Base-by-base conservation (phyloP, 2,797 vertebrate species). In the Leptatherina wallacei region DNA sequence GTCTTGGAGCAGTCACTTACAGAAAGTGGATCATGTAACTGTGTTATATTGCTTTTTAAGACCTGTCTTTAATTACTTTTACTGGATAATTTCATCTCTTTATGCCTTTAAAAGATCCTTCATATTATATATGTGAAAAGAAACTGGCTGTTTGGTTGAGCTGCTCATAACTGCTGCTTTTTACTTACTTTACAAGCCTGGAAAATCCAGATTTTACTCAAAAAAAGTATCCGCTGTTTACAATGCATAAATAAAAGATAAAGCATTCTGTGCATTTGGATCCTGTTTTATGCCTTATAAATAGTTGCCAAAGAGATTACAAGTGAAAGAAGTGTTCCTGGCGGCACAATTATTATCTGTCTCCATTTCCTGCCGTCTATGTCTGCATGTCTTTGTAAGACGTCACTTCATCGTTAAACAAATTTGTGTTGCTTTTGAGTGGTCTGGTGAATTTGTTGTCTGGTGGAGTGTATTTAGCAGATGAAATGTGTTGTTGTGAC, bases 401-500 rank as follows among this genome's bases (percentile, higher is more conserved):
- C 63, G 71, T 87, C 81, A 75, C 75, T 72, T 77, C 20, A 57
- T 85, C 82, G 78, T 84, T 85, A 86, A 88, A 91, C 81, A 89
- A 81, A 83, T 85, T 72, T 82, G 77, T 52, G 77, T 80, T 75
- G 83, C 88, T 89, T 65, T 66, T 71, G n/a, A 84, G 84, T 85
- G 61, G 81, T 86, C 73, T 80, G 86, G 69, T 38, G 75, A 86
- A 88, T 91, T 86, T 89, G 83, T 77, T 70, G 85, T 84, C 79
- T 81, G 83, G 52, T 75, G 18, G 56, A 73, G 73, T 65, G 47
- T 91, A 88, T 89, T 91, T 88, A 90, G 85, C 81, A 84, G 88
- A 90, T 86, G 85, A 89, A 91, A 87, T 72, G 74, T 76, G 82
- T 85, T 91, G 85, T 88, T 91, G 85, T 93, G 91, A 92, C 90